Evolutionary conservation across 1,140 invertebrate species (phyloP), one percentile per base, ranked within the genome.

Genomic region (Physella acuta): DNA sequence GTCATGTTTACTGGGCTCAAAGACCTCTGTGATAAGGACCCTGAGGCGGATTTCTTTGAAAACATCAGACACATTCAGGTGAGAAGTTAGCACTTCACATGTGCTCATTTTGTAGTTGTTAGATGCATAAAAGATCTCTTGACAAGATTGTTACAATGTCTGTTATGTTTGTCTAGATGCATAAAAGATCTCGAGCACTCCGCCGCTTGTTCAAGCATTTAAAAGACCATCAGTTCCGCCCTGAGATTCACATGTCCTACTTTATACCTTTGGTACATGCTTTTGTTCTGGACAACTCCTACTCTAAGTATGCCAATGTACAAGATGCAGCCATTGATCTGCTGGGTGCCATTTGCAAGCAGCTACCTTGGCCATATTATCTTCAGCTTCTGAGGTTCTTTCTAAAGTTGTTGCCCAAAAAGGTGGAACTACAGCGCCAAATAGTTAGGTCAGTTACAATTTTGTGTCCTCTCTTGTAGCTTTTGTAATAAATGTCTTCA

Each of bases 41-140:
- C 87, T 0, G 95, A 98, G 82, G 90, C 93, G 0, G 94, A 98
- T 84, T 96, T 98, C 86, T 98, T 96, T 80, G 92, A 95, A 75
- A 98, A 97, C 79, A 91, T 95, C 74, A 88, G 89, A 39, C 95
- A 98, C 86, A 87, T 89, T 59, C 88, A 89, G 83, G 80, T 85
- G 66, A 69, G 56, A 28, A n/a, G 26, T 17, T 37, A 59, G 17
- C 5, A n/a, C n/a, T 3, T 14, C 37, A 36, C n/a, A 20, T 28
- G 20, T 34, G 26, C 8, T 26, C 8, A 33, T 30, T 55, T 3
- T 17, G 0, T 68, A 33, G 53, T 17, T 33, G 30, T 14, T 26
- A 96, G 86, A 85, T 91, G 20, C 92, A 95, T 78, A 88, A 94
- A 75, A 90, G 92, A 79, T 90, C 91, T 0, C 88, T n/a, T n/a